Base-by-base conservation (phyloP, 2,888 invertebrate genomes). In the Synanthedon andrenaeformis region DNA sequence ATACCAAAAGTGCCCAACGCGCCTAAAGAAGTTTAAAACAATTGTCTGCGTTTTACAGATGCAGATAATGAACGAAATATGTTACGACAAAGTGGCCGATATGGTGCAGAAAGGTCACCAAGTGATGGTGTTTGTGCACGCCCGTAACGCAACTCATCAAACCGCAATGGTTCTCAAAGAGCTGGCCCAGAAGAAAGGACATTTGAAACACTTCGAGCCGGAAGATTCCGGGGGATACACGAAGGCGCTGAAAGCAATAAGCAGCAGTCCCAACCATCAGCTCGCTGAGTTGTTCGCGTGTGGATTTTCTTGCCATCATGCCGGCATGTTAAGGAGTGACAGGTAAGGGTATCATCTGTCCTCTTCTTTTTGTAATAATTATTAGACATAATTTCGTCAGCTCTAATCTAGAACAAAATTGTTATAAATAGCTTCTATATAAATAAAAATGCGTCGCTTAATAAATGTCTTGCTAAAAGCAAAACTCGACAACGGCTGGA, bases 41-140 rank as follows among this genome's bases (percentile, higher is more conserved):
- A 17, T 17, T 17, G 1, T 10, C 35, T 2, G 35, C 35, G 8
- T 35, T 35, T 49, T 19, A 53, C 83, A 93, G 82, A 89, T 91
- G 63, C 90, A 91, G 62, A 92, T 93, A 65, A 96, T 98, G 94
- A 97, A 99, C 80, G 90, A 91, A 56, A 91, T 96, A 57, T 98
- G 98, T 76, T 99, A 97, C 79, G 94, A 97, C 49, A 97, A 98
- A 87, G 95, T 96, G 0, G 67, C 92, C 0, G 92, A 95, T 14
- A 94, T 95, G 92, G 94, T 96, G 1, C 92, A 90, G 62, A 91
- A 94, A 62, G 97, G 96, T 0, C 96, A 99, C 75, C 99, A 99
- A 89, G 94, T 96, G 0, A 97, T 99, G 96, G 96, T 99, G 1
- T 99, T 99, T 79, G 99, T 99, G 0, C 99, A 99, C 79, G 97